These are phyloP conservation scores for Sitta europaea DNA, from an alignment of 2,113 vertebrate genomes.

Conservation along the genomic window DNA sequence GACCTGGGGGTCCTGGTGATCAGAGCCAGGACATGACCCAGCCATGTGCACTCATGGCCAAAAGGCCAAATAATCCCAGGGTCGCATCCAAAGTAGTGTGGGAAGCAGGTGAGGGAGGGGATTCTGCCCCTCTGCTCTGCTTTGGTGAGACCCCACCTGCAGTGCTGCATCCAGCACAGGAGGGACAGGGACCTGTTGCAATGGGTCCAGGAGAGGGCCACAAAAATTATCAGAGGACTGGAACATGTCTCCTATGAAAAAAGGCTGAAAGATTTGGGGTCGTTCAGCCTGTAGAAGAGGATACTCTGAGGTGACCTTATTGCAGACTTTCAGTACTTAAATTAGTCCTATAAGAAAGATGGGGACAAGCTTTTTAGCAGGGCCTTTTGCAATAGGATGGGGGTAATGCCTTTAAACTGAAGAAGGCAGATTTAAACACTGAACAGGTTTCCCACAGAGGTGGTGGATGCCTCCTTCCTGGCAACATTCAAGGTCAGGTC, in stretches of 20 bases:
- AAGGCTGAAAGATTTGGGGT: neutral
- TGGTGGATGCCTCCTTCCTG: neutral
- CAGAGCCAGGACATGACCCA: neutral
- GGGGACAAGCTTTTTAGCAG: neutral
- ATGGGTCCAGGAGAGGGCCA: neutral
- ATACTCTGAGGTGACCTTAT: neutral
- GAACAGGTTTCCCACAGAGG: neutral
- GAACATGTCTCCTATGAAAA: neutral
- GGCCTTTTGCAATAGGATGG: neutral
- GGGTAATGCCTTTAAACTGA: neutral
- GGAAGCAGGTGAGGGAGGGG: accelerated
- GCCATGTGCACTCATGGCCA: accelerated
- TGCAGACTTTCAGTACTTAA: neutral
- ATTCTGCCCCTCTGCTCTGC: neutral
- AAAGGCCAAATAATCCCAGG: neutral
- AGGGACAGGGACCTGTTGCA: neutral
- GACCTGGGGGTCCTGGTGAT: neutral
- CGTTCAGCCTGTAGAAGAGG: neutral
- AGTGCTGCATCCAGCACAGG: neutral
- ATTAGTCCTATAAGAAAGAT: neutral
- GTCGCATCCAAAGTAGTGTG: accelerated
- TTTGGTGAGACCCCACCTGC: neutral
- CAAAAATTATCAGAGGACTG: neutral
- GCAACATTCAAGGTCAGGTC: neutral
- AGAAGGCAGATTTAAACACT: neutral